Conservation (phyloP, 2,888 invertebrate species). For the Dromius quadrimaculatus region DNA sequence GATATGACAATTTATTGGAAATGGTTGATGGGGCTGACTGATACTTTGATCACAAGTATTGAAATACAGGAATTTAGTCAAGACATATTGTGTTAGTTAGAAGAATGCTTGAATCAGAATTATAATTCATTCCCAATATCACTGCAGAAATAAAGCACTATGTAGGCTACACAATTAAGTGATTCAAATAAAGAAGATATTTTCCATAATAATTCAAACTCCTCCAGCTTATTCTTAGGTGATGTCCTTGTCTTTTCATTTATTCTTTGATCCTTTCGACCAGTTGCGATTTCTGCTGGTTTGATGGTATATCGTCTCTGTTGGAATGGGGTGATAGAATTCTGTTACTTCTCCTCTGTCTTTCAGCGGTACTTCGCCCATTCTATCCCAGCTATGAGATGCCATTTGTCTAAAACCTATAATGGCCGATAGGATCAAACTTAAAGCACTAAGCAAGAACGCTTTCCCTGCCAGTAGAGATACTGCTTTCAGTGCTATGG, state of each 20-base stretch:
- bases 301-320: conserved; percentile 37
- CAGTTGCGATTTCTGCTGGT: conserved; percentile 29
- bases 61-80: too few relatives aligned
- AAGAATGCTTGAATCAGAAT: too few relatives aligned
- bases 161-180: too few relatives aligned
- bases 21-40: too few relatives aligned
- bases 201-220: too few relatives aligned
- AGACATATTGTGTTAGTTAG: too few relatives aligned
- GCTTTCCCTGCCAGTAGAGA: conserved; percentile 76
- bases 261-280: conserved; percentile 23
- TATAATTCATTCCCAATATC: too few relatives aligned
- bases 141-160: too few relatives aligned
- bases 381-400: conserved; percentile 25
- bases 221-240: too few relatives aligned
- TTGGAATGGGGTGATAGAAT: conserved; percentile 39
- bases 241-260: conserved; percentile 16
- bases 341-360: conserved; percentile 41
- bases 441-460: conserved; percentile 68
- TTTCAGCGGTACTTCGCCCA: conserved; percentile 57
- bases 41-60: too few relatives aligned
- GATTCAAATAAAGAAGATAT: too few relatives aligned
- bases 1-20: too few relatives aligned
- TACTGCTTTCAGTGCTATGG: conserved; percentile 76
- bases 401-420: conserved; percentile 72
- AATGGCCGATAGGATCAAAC: conserved; percentile 73